Base-by-base conservation (phyloP, 2,888 invertebrate species). In the Zhengitettix transpicula region DNA sequence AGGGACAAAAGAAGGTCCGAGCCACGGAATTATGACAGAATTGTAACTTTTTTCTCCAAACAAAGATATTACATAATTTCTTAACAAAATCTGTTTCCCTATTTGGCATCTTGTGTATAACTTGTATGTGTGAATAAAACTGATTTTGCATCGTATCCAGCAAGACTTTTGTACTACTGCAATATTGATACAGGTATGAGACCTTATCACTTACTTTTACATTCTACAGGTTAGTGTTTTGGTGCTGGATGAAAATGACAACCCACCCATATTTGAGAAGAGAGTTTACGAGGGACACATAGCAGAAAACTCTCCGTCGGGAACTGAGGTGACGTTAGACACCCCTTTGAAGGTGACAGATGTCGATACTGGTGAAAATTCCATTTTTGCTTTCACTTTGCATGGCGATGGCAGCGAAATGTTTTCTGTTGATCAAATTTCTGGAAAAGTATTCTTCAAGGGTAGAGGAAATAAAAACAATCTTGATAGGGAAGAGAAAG, bases 171-270 rank as follows among this genome's bases (percentile, higher is more conserved):
- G n/a, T n/a, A n/a, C n/a, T n/a, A n/a, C n/a, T n/a, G n/a, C n/a
- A n/a, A n/a, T n/a, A n/a, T n/a, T n/a, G n/a, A n/a, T n/a, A n/a
- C n/a, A n/a, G n/a, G n/a, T n/a, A n/a, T n/a, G n/a, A n/a, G n/a
- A n/a, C n/a, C n/a, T n/a, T n/a, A n/a, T n/a, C n/a, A n/a, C n/a
- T n/a, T n/a, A n/a, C n/a, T n/a, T n/a, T n/a, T n/a, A n/a, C n/a
- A n/a, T 42, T 10, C 12, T 65, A 11, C 57, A 75, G 73, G 75
- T 89, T 1, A 84, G 83, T 12, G 79, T 92, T 42, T 76, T 83
- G 59, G 89, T 92, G 1, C 87, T 88, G 62, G 92, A 93, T 69
- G 88, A 88, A 63, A 92, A 93, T 68, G 92, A 92, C 68, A 91
- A 91, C 68, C 80, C 89, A 7, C 94, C 95, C 0, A 72, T 81